Conservation (phyloP, 2,888 invertebrate species). For the Adela reaumurella region DNA sequence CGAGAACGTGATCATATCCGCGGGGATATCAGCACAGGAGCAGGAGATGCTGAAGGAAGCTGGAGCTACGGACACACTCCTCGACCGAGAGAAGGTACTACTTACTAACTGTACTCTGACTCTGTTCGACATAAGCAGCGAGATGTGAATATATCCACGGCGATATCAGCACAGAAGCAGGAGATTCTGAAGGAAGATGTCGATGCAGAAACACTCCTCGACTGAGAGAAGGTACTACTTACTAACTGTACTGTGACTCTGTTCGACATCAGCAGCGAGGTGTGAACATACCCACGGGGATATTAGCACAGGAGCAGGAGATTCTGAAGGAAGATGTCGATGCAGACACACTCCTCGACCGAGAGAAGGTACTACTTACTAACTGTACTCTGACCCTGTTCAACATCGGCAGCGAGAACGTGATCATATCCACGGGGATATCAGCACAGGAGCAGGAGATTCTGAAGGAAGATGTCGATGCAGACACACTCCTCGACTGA, state of each 20-base stretch:
- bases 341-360: constrained; percentile 63
- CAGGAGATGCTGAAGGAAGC: constrained; percentile 59
- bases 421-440: constrained; percentile 78
- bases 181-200: no score
- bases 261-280: constrained; percentile 83
- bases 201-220: no score
- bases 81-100: constrained; percentile 75
- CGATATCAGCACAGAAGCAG: no score
- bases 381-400: constrained; percentile 80
- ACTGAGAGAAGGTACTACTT: no score
- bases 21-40: constrained; percentile 65
- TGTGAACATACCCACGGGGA: constrained; percentile 78
- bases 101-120: constrained; percentile 82
- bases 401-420: constrained; percentile 84
- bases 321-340: constrained; percentile 59
- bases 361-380: constrained; percentile 79
- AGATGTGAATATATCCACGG: no score
- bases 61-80: constrained; percentile 62
- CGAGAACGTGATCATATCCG: constrained; percentile 85
- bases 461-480: constrained; percentile 59
- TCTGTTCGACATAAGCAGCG: constrained; percentile 78
- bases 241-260: constrained; percentile 80
- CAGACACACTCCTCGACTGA: constrained; percentile 62
- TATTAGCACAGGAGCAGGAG: constrained; percentile 62
- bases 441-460: constrained; percentile 61